Base-by-base conservation (phyloP, 2,797 vertebrate species). In the Oophaga sylvatica region DNA sequence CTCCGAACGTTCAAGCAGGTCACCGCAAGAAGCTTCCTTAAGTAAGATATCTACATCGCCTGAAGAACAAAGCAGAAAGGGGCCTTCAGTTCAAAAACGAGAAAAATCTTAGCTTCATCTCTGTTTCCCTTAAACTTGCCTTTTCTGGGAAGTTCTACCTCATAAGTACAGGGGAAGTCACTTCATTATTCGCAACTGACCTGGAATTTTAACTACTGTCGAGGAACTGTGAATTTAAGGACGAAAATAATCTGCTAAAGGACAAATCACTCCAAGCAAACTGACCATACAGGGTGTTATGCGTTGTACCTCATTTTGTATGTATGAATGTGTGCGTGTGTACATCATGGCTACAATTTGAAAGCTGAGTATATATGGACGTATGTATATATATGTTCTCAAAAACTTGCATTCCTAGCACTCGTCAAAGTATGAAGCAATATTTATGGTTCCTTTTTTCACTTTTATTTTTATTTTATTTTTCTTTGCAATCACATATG, bases 51-150 rank as follows among this genome's bases (percentile, higher is more conserved):
- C 95, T 60, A 90, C 79, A 0, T 95, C 93, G 0, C 94, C 94
- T 2, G 95, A 96, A 91, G 96, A 96, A 84, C 94, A 91, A 41
- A 94, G 91, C 92, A 95, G 94, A 91, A 96, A 96, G 92, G 95
- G 95, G 93, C 95, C 96, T 93, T 96, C 95, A 68, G 93, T 95
- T 91, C 95, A 96, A 87, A 96, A 96, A 90, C 93, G 95, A 88
- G 96, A 96, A 94, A 96, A 96, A 92, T 95, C 95, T 93, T 96
- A 95, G 59, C 53, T 92, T 93, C 91, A 80, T 13, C 90, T 88
- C 82, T 45, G 89, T 90, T 86, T 75, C 70, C 82, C 0, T 90
- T 91, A 91, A 91, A 90, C 92, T 92, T 92, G 91, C 92, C 94
- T 90, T 88, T 83, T 92, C 70, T 93, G 93, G 94, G 94, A 95